Evolutionary conservation across 2,113 vertebrate genomes (phyloP).

Genomic region (Raja brachyura): DNA sequence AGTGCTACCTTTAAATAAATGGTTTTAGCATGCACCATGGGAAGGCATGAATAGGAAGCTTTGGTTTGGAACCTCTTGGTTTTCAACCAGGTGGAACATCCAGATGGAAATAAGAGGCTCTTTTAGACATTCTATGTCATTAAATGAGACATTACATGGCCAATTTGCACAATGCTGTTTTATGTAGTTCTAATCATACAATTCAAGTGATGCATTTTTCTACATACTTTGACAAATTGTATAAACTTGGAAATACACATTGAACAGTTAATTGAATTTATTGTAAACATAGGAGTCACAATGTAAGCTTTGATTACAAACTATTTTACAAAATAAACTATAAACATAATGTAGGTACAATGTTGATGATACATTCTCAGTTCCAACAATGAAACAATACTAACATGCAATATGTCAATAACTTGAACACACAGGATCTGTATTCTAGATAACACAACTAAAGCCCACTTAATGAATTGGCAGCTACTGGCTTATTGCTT

Average conservation of each 20-base stretch:
- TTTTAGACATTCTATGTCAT: too few relatives aligned
- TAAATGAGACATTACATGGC: not conserved
- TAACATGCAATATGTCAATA: slow-evolving; percentile 35
- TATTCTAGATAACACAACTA: slow-evolving; percentile 4
- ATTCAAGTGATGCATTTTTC: not conserved
- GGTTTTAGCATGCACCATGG: not conserved
- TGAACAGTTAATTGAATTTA: slow-evolving; percentile 34
- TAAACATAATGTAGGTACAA: slow-evolving; percentile 27
- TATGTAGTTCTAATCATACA: not conserved
- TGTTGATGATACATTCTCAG: slow-evolving; percentile 31
- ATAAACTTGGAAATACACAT: not conserved
- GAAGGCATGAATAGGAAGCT: not conserved
- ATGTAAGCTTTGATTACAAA: slow-evolving; percentile 36
- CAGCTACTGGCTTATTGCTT: slow-evolving; percentile 14
- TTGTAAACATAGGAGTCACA: slow-evolving; percentile 35
- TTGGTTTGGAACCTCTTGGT: not conserved
- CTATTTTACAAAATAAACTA: slow-evolving; percentile 35
- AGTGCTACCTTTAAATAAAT: not conserved
- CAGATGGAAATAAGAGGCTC: not conserved
- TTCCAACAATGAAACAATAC: slow-evolving; percentile 12
- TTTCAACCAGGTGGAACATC: not conserved
- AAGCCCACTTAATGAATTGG: slow-evolving; percentile 27
- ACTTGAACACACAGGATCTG: not conserved
- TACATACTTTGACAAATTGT: not conserved
- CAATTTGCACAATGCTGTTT: not conserved